Evolutionary conservation across 37 sponge, comb jelly and placozoan genomes (phyloP).

Genomic region (Haliclona indistincta): DNA sequence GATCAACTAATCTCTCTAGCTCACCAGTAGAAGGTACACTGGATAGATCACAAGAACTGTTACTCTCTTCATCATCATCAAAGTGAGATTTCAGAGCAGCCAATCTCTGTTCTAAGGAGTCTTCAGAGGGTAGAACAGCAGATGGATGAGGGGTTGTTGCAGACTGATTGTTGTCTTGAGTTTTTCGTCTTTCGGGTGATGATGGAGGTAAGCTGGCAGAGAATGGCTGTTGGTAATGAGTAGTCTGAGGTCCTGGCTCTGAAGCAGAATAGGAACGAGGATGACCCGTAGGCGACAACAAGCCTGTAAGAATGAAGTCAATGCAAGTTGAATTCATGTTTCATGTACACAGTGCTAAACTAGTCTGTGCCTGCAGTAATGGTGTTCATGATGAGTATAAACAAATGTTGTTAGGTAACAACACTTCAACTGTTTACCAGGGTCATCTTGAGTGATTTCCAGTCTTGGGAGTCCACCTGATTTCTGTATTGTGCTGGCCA

Average conservation of each 20-base stretch:
- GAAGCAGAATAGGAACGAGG: not conserved
- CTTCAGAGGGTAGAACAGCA: not conserved
- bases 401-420: too few species aligned
- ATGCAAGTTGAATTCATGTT: too few species aligned
- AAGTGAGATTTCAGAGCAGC: not conserved
- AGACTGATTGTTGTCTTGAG: too few species aligned
- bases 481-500: conserved; percentile 40
- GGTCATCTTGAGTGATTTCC: conserved; percentile 24
- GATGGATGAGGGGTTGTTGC: not conserved
- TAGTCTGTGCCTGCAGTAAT: too few species aligned
- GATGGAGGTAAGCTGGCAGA: too few species aligned
- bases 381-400: not conserved
- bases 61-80: not conserved
- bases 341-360: not conserved
- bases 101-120: not conserved
- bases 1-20: not conserved
- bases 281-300: not conserved
- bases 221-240: too few species aligned
- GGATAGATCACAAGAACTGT: not conserved
- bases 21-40: not conserved
- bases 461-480: conserved; percentile 44
- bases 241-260: too few species aligned
- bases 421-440: not conserved
- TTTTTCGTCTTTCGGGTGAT: too few species aligned
- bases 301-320: not conserved